phyloP scores from a whole-genome alignment of 2,888 invertebrate genomes.

The Congeria kusceri region DNA sequence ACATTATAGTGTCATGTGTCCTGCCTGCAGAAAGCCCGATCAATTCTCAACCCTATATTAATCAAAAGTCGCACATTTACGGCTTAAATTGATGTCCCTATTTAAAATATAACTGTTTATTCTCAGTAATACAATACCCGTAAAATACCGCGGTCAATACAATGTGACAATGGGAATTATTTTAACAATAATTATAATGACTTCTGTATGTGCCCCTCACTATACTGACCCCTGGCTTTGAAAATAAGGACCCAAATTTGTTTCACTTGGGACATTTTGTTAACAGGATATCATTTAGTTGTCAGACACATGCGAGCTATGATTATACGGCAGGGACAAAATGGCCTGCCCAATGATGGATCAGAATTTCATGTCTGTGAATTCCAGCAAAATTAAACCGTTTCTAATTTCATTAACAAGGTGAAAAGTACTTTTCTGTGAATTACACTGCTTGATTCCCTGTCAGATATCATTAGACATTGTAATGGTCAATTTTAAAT shows the following conservation, averaged over 20 bases:
- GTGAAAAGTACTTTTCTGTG: slow-evolving; percentile 15
- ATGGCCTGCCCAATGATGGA: slow-evolving; percentile 5
- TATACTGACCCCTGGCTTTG: slow-evolving; percentile 16
- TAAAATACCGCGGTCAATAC: slow-evolving; percentile 2
- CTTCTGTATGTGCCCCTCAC: slow-evolving; percentile 21
- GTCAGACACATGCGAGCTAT: slow-evolving; percentile 26
- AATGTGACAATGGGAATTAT: slow-evolving; percentile 16
- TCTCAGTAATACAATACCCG: slow-evolving; percentile 30
- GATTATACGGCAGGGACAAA: slow-evolving; percentile 26
- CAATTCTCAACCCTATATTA: too few relatives aligned
- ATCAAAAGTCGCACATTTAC: not conserved
- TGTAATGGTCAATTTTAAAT: too few relatives aligned
- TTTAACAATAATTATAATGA: slow-evolving; percentile 31
- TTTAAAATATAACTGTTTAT: slow-evolving; percentile 38
- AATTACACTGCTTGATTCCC: slow-evolving; percentile 35
- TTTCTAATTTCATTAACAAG: slow-evolving; percentile 59
- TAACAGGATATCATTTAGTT: slow-evolving; percentile 42
- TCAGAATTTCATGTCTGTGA: slow-evolving; percentile 48
- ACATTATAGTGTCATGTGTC: too few relatives aligned
- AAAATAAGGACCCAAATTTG: slow-evolving; percentile 32
- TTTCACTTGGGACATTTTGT: slow-evolving; percentile 26
- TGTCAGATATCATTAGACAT: slow-evolving; percentile 17
- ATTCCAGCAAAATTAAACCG: slow-evolving; percentile 56
- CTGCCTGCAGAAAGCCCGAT: too few relatives aligned
- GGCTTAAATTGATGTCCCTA: slow-evolving; percentile 32